These are phyloP conservation scores for Idris sp. DNA, from an alignment of 1,140 invertebrate genomes.

Conservation along the genomic window DNA sequence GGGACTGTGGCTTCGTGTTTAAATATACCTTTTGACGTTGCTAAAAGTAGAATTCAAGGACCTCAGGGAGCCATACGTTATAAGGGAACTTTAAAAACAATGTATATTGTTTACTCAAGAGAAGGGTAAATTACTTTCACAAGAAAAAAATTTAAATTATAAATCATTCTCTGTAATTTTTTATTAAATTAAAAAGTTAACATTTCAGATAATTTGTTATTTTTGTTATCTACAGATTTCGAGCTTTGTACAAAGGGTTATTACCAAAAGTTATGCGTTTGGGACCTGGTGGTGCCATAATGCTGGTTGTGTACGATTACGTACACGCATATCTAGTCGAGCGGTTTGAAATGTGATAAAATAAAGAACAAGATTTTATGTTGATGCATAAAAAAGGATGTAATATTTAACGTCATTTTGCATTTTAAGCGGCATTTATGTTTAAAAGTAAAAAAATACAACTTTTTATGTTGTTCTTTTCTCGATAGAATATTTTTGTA, in stretches of 20 bases:
- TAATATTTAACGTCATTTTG: neutral
- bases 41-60: too few relatives aligned
- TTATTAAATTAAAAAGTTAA: neutral
- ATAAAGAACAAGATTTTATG: neutral
- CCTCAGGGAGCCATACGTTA: too few relatives aligned
- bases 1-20: too few relatives aligned
- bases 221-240: slow-evolving; percentile 80
- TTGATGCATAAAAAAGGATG: too few relatives aligned
- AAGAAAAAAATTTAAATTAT: too few relatives aligned
- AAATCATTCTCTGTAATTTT: too few relatives aligned
- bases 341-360: slow-evolving; percentile 36
- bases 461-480: slow-evolving; percentile 7
- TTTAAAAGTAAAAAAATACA: slow-evolving; percentile 14
- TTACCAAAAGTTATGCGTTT: slow-evolving; percentile 93
- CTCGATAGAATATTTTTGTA: too few relatives aligned
- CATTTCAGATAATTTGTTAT: too few relatives aligned
- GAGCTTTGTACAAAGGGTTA: slow-evolving; percentile 93
- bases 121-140: too few relatives aligned
- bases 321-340: slow-evolving; percentile 82
- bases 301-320: slow-evolving; percentile 92
- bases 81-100: too few relatives aligned
- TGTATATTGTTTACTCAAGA: too few relatives aligned
- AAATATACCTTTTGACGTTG: too few relatives aligned
- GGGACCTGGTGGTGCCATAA: slow-evolving; percentile 94
- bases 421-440: slow-evolving; percentile 41